Base-by-base conservation (phyloP, 2,113 vertebrate species). In the Stomatorhinus ivindoensis region DNA sequence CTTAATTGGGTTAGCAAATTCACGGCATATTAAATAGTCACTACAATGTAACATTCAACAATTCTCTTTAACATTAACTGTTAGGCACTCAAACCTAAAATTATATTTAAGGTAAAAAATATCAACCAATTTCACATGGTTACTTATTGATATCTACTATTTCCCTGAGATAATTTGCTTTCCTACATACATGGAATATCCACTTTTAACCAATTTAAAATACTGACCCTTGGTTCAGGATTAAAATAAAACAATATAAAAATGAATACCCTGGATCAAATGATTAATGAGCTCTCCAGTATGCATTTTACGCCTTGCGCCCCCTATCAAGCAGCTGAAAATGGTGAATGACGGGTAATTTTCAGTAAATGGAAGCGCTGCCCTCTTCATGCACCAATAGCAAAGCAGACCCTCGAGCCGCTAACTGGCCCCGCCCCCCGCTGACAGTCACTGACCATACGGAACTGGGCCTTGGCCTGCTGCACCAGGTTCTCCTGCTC, bases 381-480 rank as follows among this genome's bases (percentile, higher is more conserved):
- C 31, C 73, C 73, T 42, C 13, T 42, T 80, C 73, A 42, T 35
- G 35, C 73, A 47, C 48, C 85, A 87, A 76, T 82, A 89, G 69
- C 46, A 50, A 76, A 87, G 85, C 27, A 55, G 85, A 55, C 21
- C 85, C 46, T 19, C 0, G 1, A 86, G 48, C 85, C 48, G 84
- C 21, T 53, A 48, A 1, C 6, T 76, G 69, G 2, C 19, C 48
- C 85, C 50, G 27, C 46, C 46, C 39, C 85, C 85, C 6, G 85
- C 11, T 51, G 85, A 58, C 27, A 13, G 61, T 88, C n/a, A 76
- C 97, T 97, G 95, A 99, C 98, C 98, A 99, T 99, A 90, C 96
- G 96, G 93, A 98, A 97, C 95, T 99, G 98, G 15, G 98, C 98
- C 94, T 99, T 97, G 42, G 98, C 98, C 93, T 98, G 98, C 91